phyloP scores from a whole-genome alignment of 2,113 vertebrate genomes.

The Scophthalmus maximus region DNA sequence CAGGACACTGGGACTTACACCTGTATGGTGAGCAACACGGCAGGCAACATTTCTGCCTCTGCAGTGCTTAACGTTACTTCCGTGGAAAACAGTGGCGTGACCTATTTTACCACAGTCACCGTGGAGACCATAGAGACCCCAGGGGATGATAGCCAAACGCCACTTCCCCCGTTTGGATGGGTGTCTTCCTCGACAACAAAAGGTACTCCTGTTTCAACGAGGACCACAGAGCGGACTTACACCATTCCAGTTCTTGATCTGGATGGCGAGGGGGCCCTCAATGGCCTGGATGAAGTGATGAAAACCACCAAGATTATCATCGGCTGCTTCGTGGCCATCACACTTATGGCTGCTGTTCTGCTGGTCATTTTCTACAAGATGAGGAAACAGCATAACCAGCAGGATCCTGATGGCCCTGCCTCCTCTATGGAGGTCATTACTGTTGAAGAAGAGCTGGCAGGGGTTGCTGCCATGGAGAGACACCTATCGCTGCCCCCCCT shows the following conservation, averaged over 20 bases:
- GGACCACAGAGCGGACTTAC: slow-evolving; percentile 91
- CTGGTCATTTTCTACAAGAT: slow-evolving; percentile 99
- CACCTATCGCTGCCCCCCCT: slow-evolving; percentile 96
- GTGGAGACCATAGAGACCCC: slow-evolving; percentile 96
- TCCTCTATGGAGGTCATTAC: slow-evolving; percentile 98
- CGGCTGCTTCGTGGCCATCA: slow-evolving; percentile 96
- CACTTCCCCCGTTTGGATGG: slow-evolving; percentile 90
- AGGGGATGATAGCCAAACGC: slow-evolving; percentile 92
- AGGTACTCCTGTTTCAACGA: slow-evolving; percentile 87
- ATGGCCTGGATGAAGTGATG: slow-evolving; percentile 85
- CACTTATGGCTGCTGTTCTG: slow-evolving; percentile 98
- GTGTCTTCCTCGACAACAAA: slow-evolving; percentile 93
- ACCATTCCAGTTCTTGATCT: slow-evolving; percentile 92
- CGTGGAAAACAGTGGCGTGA: slow-evolving; percentile 91
- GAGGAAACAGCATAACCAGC: slow-evolving; percentile 98
- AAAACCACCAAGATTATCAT: slow-evolving; percentile 87
- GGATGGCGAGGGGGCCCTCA: slow-evolving; percentile 77
- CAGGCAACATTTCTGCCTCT: slow-evolving; percentile 96
- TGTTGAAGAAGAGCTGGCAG: slow-evolving; percentile 95
- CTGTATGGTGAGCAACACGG: slow-evolving; percentile 97
- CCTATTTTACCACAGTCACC: slow-evolving; percentile 97
- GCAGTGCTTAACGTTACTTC: slow-evolving; percentile 95
- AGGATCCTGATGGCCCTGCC: slow-evolving; percentile 93
- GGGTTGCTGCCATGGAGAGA: slow-evolving; percentile 93
- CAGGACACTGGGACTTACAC: slow-evolving; percentile 98